Evolutionary conservation across 1,140 invertebrate species (phyloP).

Genomic region (Rhizoglyphus robini): DNA sequence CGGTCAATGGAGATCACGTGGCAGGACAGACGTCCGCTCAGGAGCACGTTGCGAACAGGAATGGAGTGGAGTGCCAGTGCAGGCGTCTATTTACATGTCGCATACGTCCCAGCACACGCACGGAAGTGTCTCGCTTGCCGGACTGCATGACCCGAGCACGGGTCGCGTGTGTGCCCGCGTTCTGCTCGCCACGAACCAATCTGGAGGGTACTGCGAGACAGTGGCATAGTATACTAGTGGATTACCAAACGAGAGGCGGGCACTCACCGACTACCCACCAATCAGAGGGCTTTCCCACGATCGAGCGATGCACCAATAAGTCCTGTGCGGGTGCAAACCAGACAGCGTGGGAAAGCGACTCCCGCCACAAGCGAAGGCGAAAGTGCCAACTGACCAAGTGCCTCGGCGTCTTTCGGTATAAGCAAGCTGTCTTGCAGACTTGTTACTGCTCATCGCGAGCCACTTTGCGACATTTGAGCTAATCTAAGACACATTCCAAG

Average conservation of each 20-base stretch:
- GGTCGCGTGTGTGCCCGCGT: slow-evolving; percentile 8
- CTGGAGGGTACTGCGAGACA: too few species aligned
- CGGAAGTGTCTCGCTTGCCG: not conserved
- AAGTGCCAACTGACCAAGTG: too few species aligned
- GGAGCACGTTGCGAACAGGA: not conserved
- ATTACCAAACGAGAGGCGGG: not conserved
- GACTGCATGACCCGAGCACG: not conserved
- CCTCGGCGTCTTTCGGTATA: not conserved
- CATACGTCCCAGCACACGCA: not conserved
- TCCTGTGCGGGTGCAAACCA: not conserved
- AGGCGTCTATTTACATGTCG: slow-evolving; percentile 4
- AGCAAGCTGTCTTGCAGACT: not conserved
- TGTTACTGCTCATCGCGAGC: not conserved
- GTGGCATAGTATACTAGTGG: not conserved
- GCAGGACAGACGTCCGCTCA: not conserved
- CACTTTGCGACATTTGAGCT: not conserved
- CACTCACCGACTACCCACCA: not conserved
- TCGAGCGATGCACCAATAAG: not conserved
- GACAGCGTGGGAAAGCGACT: not conserved
- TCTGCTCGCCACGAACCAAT: too few species aligned
- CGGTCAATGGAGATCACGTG: not conserved
- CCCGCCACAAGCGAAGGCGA: too few species aligned
- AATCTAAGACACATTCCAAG: not conserved
- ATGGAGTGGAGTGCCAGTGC: not conserved
- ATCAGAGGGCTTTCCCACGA: not conserved